Evolutionary conservation across 2,888 invertebrate species (phyloP).

Genomic region (Melipona bicolor): DNA sequence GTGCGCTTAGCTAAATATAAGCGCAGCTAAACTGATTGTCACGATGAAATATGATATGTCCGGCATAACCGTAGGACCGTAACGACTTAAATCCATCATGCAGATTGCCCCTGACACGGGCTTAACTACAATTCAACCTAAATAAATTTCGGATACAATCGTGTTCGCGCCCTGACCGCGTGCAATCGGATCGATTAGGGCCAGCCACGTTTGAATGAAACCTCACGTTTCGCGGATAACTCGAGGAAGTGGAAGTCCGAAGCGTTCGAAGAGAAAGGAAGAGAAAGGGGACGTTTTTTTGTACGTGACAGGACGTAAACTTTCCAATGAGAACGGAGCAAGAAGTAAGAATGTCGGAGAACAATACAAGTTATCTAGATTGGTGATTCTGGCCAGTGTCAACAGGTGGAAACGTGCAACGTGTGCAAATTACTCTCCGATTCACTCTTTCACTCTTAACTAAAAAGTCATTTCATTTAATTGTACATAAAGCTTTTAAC

Average conservation of each 20-base stretch:
- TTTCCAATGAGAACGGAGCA: conserved; percentile 24
- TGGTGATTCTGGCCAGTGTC: background rate
- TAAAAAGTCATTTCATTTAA: background rate
- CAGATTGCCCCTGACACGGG: conserved; percentile 28
- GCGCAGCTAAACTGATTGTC: conserved; percentile 31
- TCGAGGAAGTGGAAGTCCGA: background rate
- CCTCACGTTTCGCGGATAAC: background rate
- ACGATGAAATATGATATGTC: conserved; percentile 40
- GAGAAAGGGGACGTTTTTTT: conserved; percentile 4
- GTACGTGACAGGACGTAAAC: conserved; percentile 33
- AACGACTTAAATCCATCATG: conserved; percentile 38
- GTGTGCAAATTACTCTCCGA: background rate
- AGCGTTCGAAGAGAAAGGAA: conserved; percentile 37
- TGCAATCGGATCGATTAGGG: background rate
- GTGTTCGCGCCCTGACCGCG: background rate
- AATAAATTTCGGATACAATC: conserved; percentile 26
- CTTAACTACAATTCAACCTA: conserved; percentile 31
- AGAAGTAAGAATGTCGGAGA: background rate
- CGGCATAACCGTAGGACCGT: conserved; percentile 29
- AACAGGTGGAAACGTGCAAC: background rate
- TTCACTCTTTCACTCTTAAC: background rate
- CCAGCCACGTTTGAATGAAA: background rate
- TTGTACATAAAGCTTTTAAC: too few relatives aligned
- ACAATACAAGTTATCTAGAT: conserved; percentile 8
- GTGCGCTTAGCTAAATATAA: conserved; percentile 4